Conservation (phyloP, 2,797 vertebrate genomes). For the Gila robusta region DNA sequence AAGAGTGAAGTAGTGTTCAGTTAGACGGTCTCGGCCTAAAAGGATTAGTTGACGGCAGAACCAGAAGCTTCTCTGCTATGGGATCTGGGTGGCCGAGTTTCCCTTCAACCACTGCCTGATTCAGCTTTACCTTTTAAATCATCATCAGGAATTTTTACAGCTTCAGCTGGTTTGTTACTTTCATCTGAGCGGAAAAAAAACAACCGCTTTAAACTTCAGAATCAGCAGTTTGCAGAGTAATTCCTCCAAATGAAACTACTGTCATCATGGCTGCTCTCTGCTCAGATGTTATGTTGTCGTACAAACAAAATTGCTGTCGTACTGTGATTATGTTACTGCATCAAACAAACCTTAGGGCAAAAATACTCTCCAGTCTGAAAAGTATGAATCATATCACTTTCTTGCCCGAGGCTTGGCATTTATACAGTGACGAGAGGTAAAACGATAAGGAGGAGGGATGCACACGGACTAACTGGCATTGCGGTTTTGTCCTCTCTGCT, state of each 20-base stretch:
- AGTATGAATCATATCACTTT: conserved; percentile 38
- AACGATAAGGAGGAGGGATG: conserved; percentile 15
- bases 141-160: conserved; percentile 11
- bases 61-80: conserved; percentile 32
- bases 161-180: conserved; percentile 8
- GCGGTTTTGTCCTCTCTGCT: conserved; percentile 19
- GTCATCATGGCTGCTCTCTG: neutral
- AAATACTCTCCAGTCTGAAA: conserved; percentile 21
- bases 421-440: conserved; percentile 22
- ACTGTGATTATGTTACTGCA: conserved; percentile 32
- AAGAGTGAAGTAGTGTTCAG: neutral
- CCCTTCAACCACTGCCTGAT: conserved; percentile 17
- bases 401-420: conserved; percentile 1
- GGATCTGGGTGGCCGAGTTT: conserved; percentile 30
- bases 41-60: conserved; percentile 25
- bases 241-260: neutral
- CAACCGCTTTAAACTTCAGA: conserved; percentile 18
- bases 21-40: neutral
- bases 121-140: conserved; percentile 42
- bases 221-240: conserved; percentile 4
- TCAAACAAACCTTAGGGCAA: conserved; percentile 25
- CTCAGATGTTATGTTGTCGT: conserved; percentile 6
- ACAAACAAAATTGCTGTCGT: conserved; percentile 32
- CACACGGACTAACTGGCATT: neutral
- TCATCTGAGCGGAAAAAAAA: neutral